These are phyloP conservation scores for Sebastiscus tertius DNA, from an alignment of 2,797 vertebrate species.

Conservation along the genomic window DNA sequence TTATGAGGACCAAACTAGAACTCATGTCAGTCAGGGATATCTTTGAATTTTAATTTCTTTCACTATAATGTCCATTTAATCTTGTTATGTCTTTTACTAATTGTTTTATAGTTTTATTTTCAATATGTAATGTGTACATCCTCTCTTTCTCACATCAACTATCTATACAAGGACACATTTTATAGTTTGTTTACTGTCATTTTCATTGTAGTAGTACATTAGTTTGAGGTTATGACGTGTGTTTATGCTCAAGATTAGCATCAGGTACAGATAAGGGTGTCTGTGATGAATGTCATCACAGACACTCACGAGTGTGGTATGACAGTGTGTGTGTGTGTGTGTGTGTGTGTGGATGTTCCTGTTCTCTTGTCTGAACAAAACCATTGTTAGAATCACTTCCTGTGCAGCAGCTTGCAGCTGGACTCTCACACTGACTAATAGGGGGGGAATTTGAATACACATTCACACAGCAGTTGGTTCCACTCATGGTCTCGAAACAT, in stretches of 20 bases:
- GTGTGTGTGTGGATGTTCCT: slow-evolving; percentile 9
- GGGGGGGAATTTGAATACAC: slow-evolving; percentile 40
- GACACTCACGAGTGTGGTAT: background rate
- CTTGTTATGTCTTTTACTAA: background rate
- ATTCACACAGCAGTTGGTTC: slow-evolving; percentile 33
- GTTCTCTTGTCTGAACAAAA: slow-evolving; percentile 51
- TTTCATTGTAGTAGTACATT: background rate
- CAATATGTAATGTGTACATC: too few species aligned
- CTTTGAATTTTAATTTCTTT: background rate
- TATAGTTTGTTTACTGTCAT: background rate
- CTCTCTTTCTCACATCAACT: too few species aligned
- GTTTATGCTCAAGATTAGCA: background rate
- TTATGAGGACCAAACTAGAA: background rate
- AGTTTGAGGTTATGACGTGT: background rate
- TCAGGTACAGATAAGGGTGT: background rate
- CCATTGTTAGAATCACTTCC: slow-evolving; percentile 62
- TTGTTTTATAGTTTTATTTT: background rate
- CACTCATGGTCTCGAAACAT: slow-evolving; percentile 11
- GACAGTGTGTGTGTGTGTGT: background rate
- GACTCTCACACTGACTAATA: slow-evolving; percentile 59
- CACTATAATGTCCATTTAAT: background rate
- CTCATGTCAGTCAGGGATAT: background rate
- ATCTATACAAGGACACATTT: too few species aligned
- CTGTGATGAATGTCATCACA: background rate
- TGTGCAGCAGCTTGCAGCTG: slow-evolving; percentile 70